These are phyloP conservation scores for Pheosia tremula DNA, from an alignment of 2,888 invertebrate genomes.

Conservation along the genomic window DNA sequence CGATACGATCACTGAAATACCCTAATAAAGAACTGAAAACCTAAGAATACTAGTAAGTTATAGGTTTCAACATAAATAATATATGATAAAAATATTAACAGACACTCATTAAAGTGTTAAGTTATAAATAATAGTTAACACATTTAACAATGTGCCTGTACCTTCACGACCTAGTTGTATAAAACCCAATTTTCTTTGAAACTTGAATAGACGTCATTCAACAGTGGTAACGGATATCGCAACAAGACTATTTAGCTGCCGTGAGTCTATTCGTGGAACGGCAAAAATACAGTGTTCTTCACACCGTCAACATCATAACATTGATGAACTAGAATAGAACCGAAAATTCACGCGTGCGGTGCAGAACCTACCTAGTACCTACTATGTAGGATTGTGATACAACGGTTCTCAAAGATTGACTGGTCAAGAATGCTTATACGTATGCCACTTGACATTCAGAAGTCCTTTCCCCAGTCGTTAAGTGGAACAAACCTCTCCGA, in stretches of 20 bases:
- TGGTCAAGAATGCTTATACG: no score
- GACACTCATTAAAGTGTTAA: no score
- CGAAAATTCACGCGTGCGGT: neutral
- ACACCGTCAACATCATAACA: neutral
- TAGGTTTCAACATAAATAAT: no score
- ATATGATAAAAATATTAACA: no score
- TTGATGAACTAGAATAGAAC: constrained; percentile 1
- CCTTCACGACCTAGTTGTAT: no score
- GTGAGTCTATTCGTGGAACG: constrained; percentile 1
- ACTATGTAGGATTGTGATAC: neutral
- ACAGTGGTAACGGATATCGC: neutral
- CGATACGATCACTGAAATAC: no score
- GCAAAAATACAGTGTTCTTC: constrained; percentile 3
- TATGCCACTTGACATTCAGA: neutral
- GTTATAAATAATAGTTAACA: no score
- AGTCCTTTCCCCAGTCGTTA: constrained; percentile 18
- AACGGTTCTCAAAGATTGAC: no score
- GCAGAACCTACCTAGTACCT: neutral
- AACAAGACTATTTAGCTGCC: neutral
- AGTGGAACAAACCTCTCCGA: constrained; percentile 25
- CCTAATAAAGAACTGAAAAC: no score
- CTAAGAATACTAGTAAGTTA: no score
- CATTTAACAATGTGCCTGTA: no score
- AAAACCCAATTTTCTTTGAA: neutral
- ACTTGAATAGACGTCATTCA: neutral